A percentile compares a stretch with the other conserved stretches of the same genome.
Evolutionary conservation across 2,797 vertebrate genomes (phyloP).

Genomic region (Gymnodraco acuticeps): DNA sequence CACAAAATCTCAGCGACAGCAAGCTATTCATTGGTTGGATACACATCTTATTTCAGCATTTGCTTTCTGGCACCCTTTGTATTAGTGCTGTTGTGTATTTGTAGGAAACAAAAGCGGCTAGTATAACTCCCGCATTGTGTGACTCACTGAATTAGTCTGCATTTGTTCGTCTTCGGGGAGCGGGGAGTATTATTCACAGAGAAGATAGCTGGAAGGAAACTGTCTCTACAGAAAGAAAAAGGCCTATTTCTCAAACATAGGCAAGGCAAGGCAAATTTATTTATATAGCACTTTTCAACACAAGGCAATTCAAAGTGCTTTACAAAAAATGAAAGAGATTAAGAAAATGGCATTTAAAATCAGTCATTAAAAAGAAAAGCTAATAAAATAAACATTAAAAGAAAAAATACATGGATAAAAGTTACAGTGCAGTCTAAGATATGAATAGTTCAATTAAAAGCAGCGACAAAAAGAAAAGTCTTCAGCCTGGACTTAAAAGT

Average conservation of each 20-base stretch:
- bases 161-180: slow-evolving; percentile 49
- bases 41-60: neutral
- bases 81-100: slow-evolving; percentile 30
- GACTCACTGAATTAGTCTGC: slow-evolving; percentile 47
- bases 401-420: too few relatives aligned
- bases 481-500: too few relatives aligned
- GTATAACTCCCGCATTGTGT: slow-evolving; percentile 44
- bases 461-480: too few relatives aligned
- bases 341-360: too few relatives aligned
- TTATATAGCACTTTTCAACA: too few relatives aligned
- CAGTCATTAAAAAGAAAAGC: too few relatives aligned
- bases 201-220: slow-evolving; percentile 33
- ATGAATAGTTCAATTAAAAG: too few relatives aligned
- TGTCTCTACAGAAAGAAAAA: slow-evolving; percentile 5
- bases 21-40: neutral
- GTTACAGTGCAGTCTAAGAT: too few relatives aligned
- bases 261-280: too few relatives aligned
- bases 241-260: slow-evolving; percentile 24
- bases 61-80: slow-evolving; percentile 6
- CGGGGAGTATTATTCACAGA: slow-evolving; percentile 36
- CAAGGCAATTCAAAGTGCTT: too few relatives aligned
- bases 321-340: too few relatives aligned
- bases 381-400: too few relatives aligned
- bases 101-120: slow-evolving; percentile 48
- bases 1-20: slow-evolving; percentile 1